Evolutionary conservation across 1,140 invertebrate genomes (phyloP).

Genomic region (Ips typographus): DNA sequence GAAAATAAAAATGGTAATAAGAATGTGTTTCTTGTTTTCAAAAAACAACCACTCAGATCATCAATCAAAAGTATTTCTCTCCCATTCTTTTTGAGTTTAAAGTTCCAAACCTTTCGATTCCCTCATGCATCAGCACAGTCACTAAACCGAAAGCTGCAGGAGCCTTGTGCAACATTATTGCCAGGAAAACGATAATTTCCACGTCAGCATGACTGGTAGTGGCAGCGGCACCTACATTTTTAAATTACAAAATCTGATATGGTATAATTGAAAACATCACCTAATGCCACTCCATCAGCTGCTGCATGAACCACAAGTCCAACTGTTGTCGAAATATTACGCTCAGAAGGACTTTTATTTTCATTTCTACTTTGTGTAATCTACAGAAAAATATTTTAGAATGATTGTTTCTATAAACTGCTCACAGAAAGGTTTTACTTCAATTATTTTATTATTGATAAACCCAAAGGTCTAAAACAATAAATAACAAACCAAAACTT

Average conservation of each 20-base stretch:
- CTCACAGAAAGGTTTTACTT: too few species aligned
- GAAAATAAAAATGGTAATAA: too few species aligned
- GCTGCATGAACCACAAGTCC: conserved; percentile 97
- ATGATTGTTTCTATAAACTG: too few species aligned
- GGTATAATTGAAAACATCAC: conserved; percentile 54
- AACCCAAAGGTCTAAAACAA: too few species aligned
- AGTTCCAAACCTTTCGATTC: conserved; percentile 69
- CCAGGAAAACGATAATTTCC: conserved; percentile 96
- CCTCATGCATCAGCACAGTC: conserved; percentile 94
- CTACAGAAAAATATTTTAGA: conserved; percentile 32
- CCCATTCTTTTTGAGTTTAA: background rate
- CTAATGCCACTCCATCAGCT: conserved; percentile 95
- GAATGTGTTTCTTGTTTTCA: too few species aligned
- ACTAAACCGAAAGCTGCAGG: conserved; percentile 98
- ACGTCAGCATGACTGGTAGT: conserved; percentile 93
- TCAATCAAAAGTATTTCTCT: too few species aligned
- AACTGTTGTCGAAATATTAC: conserved; percentile 88
- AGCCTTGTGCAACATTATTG: conserved; percentile 99
- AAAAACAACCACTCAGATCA: conserved; percentile 3
- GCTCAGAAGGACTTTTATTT: conserved; percentile 60
- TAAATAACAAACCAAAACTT: too few species aligned
- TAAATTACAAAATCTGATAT: background rate
- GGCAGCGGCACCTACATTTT: conserved; percentile 79
- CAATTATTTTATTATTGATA: too few species aligned
- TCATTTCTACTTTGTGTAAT: conserved; percentile 69